phyloP scores from a whole-genome alignment of 1,140 invertebrate genomes.

The Aphis craccivora region DNA sequence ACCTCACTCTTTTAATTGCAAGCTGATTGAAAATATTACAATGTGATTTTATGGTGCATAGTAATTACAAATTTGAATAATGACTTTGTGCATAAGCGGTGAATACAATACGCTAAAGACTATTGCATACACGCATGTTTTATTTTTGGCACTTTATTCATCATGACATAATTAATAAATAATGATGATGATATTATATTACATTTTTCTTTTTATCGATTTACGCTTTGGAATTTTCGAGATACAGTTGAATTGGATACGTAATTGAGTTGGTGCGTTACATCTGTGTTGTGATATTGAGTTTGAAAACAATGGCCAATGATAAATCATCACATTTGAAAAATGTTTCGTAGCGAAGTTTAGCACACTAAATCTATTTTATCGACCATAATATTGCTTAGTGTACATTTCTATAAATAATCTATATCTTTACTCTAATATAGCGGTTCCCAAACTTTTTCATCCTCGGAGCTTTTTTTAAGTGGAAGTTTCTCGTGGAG shows the following conservation, averaged over 20 bases:
- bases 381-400: not conserved
- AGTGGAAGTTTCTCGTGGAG: too few relatives aligned
- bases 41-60: too few relatives aligned
- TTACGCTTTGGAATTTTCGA: not conserved
- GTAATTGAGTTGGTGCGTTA: not conserved
- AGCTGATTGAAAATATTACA: too few relatives aligned
- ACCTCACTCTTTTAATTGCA: too few relatives aligned
- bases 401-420: not conserved
- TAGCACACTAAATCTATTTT: not conserved
- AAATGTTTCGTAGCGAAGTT: not conserved
- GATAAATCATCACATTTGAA: not conserved
- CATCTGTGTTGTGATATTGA: not conserved
- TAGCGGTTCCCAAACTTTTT: too few relatives aligned
- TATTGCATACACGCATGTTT: too few relatives aligned
- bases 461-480: too few relatives aligned
- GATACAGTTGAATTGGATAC: not conserved
- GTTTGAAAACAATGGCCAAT: not conserved
- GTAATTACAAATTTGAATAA: too few relatives aligned
- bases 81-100: too few relatives aligned
- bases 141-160: too few relatives aligned
- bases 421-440: not conserved
- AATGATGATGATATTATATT: not conserved
- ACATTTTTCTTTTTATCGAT: not conserved
- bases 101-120: too few relatives aligned
- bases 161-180: not conserved